These are phyloP conservation scores for Spinus olivaceus DNA, from an alignment of 2,797 vertebrate species.

Conservation along the genomic window DNA sequence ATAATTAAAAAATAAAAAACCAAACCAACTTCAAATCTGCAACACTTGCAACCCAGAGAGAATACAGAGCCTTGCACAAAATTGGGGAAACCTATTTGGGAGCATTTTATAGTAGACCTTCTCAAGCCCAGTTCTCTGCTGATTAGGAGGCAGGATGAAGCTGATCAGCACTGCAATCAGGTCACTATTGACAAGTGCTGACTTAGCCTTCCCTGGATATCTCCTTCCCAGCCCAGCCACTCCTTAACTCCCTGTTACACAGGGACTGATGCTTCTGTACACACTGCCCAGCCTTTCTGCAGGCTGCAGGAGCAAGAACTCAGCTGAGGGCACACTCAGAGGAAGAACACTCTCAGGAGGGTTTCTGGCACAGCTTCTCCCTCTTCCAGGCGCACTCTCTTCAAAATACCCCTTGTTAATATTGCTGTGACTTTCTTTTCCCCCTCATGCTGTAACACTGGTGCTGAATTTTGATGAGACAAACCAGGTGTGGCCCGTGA, in stretches of 20 bases:
- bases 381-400: background rate
- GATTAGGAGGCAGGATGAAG: background rate
- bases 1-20: background rate
- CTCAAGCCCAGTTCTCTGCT: background rate
- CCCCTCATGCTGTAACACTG: background rate
- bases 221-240: background rate
- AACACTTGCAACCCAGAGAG: background rate
- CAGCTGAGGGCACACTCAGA: background rate
- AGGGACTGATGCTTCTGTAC: background rate
- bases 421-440: background rate
- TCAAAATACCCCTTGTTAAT: background rate
- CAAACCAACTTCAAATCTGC: background rate
- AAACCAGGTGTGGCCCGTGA: background rate
- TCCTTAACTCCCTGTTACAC: background rate
- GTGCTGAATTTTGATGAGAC: conserved; percentile 11
- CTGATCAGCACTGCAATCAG: accelerated
- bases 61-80: background rate
- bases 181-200: accelerated
- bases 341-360: background rate
- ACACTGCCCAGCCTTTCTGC: background rate
- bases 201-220: background rate
- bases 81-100: background rate
- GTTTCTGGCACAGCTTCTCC: background rate
- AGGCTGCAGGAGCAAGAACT: background rate
- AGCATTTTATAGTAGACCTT: background rate